Conservation (phyloP, 1,140 invertebrate species). For the Sesamia nonagrioides region DNA sequence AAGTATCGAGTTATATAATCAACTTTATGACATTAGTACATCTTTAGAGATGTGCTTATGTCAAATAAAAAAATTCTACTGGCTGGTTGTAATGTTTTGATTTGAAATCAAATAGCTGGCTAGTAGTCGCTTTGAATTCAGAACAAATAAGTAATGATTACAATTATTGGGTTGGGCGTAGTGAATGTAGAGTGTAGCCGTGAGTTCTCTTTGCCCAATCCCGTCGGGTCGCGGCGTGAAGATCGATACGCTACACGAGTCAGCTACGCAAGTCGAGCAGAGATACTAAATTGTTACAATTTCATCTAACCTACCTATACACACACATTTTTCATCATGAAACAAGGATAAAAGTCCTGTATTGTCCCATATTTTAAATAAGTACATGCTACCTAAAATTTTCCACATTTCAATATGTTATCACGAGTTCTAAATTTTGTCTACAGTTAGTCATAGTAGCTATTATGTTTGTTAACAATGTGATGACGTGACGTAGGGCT, state of each 20-base stretch:
- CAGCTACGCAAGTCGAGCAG: conserved; percentile 12
- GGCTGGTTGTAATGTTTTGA: no score
- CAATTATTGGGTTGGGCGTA: not conserved
- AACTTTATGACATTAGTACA: no score
- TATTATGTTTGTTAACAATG: conserved; percentile 23
- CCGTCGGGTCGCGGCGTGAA: conserved; percentile 30
- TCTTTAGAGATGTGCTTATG: no score
- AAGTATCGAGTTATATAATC: no score
- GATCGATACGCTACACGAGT: conserved; percentile 33
- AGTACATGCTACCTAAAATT: not conserved
- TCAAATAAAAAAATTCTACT: no score
- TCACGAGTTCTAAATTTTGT: not conserved
- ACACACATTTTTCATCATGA: not conserved
- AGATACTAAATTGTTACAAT: conserved; percentile 27
- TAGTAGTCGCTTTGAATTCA: not conserved
- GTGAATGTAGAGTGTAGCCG: conserved; percentile 7
- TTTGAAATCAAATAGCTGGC: not conserved
- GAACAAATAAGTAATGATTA: not conserved
- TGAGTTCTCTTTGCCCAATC: conserved; percentile 23
- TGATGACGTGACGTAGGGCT: conserved; percentile 7
- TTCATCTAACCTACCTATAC: not conserved
- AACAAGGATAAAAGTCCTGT: not conserved
- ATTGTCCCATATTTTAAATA: not conserved
- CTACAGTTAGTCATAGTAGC: not conserved
- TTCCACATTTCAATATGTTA: not conserved